These are phyloP conservation scores for Papilio protenor DNA, from an alignment of 2,888 invertebrate genomes.

Conservation along the genomic window DNA sequence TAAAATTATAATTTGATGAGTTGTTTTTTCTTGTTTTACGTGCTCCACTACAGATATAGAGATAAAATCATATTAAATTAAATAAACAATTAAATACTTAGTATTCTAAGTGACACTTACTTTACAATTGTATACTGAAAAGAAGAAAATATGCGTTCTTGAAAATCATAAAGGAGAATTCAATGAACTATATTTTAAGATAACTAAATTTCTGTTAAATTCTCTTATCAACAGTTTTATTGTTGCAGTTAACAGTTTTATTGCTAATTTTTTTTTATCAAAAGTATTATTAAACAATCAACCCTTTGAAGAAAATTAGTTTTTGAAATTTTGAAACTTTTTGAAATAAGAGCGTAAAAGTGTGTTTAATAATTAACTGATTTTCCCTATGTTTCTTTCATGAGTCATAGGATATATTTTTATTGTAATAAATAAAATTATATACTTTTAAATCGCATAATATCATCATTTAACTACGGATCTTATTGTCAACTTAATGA, in stretches of 20 bases:
- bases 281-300: too few relatives aligned
- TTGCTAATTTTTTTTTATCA: too few relatives aligned
- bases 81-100: not conserved
- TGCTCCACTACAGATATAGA: not conserved
- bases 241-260: too few relatives aligned
- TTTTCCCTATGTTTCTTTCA: not conserved
- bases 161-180: too few relatives aligned
- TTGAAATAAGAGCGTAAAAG: too few relatives aligned
- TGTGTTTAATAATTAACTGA: not conserved
- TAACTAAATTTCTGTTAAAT: too few relatives aligned
- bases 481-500: slow-evolving; percentile 30
- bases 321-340: too few relatives aligned
- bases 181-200: too few relatives aligned
- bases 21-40: not conserved
- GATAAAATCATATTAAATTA: not conserved
- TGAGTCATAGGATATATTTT: not conserved
- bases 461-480: slow-evolving; percentile 25
- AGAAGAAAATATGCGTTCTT: too few relatives aligned
- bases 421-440: not conserved
- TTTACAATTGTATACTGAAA: too few relatives aligned
- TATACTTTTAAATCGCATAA: slow-evolving; percentile 3
- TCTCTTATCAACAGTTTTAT: too few relatives aligned
- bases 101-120: not conserved
- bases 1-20: not conserved
- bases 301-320: too few relatives aligned